Evolutionary conservation across 2,888 invertebrate species (phyloP).

Genomic region (Sericinus montela): DNA sequence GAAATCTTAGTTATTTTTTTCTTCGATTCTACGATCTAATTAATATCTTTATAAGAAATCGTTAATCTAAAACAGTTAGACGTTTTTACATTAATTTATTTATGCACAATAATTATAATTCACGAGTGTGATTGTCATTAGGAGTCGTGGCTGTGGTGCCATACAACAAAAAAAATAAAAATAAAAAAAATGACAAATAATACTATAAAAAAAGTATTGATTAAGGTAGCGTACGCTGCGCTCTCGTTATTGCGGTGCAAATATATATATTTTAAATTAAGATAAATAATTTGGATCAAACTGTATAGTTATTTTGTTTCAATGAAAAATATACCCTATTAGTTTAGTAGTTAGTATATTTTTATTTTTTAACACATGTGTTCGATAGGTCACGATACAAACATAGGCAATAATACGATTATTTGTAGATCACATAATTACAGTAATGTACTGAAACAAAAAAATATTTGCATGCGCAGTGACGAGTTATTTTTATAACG

Average conservation of each 20-base stretch:
- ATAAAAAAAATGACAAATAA: constrained; percentile 74
- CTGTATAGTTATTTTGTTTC: no score
- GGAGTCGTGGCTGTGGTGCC: constrained; percentile 69
- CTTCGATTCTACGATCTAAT: no score
- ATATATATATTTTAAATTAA: constrained; percentile 21
- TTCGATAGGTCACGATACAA: no score
- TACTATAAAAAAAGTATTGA: constrained; percentile 72
- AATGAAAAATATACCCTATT: constrained; percentile 4
- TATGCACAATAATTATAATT: constrained; percentile 52
- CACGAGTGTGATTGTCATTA: constrained; percentile 48
- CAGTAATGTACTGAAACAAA: constrained; percentile 1
- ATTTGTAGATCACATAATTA: no score
- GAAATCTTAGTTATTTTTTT: no score
- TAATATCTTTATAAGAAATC: background rate
- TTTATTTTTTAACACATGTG: no score
- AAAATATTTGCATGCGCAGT: constrained; percentile 39
- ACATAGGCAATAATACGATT: no score
- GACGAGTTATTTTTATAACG: constrained; percentile 54
- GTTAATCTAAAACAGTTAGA: constrained; percentile 2
- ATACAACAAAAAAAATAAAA: constrained; percentile 68
- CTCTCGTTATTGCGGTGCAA: constrained; percentile 30
- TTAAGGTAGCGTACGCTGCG: constrained; percentile 61
- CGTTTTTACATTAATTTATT: constrained; percentile 32
- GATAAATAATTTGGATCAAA: no score
- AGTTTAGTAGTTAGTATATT: constrained; percentile 13